Percentiles rank a stretch among this genome's conserved stretches.
phyloP scores from a whole-genome alignment of 2,113 vertebrate genomes.

The Pteronura brasiliensis region DNA sequence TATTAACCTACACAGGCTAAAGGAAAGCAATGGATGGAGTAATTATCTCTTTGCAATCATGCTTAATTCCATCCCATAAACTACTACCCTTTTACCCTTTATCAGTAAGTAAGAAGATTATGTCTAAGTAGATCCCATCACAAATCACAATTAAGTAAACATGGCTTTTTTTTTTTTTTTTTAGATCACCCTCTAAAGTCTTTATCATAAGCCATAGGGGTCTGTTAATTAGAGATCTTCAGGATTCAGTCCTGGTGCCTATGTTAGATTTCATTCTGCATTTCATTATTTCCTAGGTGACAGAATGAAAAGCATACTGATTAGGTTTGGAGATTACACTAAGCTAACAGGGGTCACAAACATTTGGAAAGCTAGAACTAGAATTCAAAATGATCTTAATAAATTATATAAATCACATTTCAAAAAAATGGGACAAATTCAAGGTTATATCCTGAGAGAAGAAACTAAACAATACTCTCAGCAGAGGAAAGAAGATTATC shows the following conservation, averaged over 20 bases:
- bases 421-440: slow-evolving; percentile 45
- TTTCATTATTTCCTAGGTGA: slow-evolving; percentile 8
- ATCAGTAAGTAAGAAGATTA: not conserved
- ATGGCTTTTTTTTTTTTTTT: not conserved
- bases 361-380: slow-evolving; percentile 39
- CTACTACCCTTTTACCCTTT: not conserved
- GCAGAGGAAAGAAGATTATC: not conserved
- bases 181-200: not conserved
- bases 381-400: slow-evolving; percentile 66
- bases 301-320: slow-evolving; percentile 47
- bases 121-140: not conserved
- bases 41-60: not conserved
- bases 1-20: not conserved
- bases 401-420: slow-evolving; percentile 66
- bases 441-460: slow-evolving; percentile 37
- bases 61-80: not conserved
- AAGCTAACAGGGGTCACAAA: slow-evolving; percentile 51
- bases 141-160: not conserved
- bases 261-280: not conserved
- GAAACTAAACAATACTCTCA: not conserved
- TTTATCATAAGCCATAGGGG: not conserved
- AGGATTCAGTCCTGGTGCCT: not conserved
- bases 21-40: not conserved
- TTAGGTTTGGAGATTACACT: slow-evolving; percentile 46
- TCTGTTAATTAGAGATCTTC: not conserved